These are phyloP conservation scores for Laupala kohalensis DNA, from an alignment of 1,140 invertebrate genomes.

Conservation along the genomic window DNA sequence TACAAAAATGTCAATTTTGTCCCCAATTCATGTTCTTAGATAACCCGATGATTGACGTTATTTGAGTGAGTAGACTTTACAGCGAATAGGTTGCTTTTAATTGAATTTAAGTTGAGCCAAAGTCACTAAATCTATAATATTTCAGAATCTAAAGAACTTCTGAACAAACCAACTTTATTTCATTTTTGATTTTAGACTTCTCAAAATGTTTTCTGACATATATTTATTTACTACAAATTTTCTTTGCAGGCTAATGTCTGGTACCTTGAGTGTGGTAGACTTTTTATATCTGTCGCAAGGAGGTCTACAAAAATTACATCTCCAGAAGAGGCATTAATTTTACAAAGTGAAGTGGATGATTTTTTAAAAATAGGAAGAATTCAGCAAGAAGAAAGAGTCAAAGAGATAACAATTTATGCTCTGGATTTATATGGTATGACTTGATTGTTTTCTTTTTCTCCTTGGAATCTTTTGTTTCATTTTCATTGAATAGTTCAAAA, in stretches of 20 bases:
- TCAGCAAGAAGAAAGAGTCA: constrained; percentile 51
- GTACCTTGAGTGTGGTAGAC: constrained; percentile 56
- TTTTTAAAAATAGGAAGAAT: constrained; percentile 55
- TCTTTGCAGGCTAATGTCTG: constrained; percentile 49
- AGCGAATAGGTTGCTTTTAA: too few species aligned
- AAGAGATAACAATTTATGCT: constrained; percentile 49
- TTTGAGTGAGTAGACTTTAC: too few species aligned
- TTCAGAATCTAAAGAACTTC: neutral
- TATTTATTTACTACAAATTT: constrained; percentile 9
- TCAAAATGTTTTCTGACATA: neutral
- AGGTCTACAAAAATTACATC: constrained; percentile 48
- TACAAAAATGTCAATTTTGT: too few species aligned
- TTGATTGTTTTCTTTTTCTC: too few species aligned
- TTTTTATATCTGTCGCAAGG: constrained; percentile 53
- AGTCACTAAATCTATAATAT: neutral
- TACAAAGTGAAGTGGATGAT: constrained; percentile 47
- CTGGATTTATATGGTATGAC: constrained; percentile 14
- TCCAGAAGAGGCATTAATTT: constrained; percentile 40
- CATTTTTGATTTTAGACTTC: too few species aligned
- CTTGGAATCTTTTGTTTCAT: too few species aligned
- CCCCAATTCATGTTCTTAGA: too few species aligned
- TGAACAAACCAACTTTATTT: too few species aligned
- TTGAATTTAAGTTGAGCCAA: neutral
- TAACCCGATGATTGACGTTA: too few species aligned
- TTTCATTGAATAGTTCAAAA: too few species aligned